Evolutionary conservation across 2,888 invertebrate species (phyloP).

Genomic region (Rhamnusium bicolor): DNA sequence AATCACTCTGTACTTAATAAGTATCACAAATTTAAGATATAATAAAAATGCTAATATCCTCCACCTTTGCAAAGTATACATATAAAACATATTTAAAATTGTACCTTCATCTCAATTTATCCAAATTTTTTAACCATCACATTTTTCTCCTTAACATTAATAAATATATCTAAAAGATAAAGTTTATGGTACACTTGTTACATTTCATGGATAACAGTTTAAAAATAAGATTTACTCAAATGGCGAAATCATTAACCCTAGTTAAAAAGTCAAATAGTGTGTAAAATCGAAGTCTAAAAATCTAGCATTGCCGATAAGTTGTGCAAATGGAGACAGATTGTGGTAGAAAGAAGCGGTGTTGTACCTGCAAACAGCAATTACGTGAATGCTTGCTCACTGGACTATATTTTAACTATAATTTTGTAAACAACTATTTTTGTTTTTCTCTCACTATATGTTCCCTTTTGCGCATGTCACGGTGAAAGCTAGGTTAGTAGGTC

Average conservation of each 20-base stretch:
- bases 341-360: too few species aligned
- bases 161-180: constrained; percentile 24
- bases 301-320: too few species aligned
- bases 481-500: too few species aligned
- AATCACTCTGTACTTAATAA: too few species aligned
- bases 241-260: neutral
- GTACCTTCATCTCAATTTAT: constrained; percentile 22
- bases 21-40: neutral
- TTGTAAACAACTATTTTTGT: too few species aligned
- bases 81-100: constrained; percentile 10
- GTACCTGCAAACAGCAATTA: too few species aligned
- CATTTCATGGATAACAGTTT: neutral
- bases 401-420: too few species aligned
- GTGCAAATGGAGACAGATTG: too few species aligned
- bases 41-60: neutral
- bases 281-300: neutral
- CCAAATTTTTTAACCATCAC: constrained; percentile 25
- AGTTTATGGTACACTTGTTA: constrained; percentile 12
- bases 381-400: too few species aligned
- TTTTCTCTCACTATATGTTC: too few species aligned
- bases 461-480: too few species aligned
- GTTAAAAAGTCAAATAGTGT: constrained; percentile 4
- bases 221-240: constrained; percentile 27
- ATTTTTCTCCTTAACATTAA: constrained; percentile 24
- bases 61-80: neutral